Conservation (phyloP, 1,140 invertebrate species). For the Gryon sp. region DNA sequence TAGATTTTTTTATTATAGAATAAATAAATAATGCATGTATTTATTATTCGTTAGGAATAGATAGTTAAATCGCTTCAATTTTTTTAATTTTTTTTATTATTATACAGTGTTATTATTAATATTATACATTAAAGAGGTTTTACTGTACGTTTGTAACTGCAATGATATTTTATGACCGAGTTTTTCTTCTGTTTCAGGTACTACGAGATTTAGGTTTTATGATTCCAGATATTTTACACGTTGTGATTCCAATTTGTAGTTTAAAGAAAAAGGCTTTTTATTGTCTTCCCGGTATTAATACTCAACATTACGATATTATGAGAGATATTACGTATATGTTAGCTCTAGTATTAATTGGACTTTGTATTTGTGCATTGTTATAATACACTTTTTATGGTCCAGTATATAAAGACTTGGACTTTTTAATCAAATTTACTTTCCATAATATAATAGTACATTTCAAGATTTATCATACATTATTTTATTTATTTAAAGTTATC, state of each 20-base stretch:
- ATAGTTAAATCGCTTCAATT: too few species aligned
- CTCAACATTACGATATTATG: slow-evolving; percentile 69
- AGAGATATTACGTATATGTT: slow-evolving; percentile 74
- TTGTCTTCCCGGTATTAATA: slow-evolving; percentile 70
- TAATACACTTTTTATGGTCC: slow-evolving; percentile 46
- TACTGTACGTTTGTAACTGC: too few species aligned
- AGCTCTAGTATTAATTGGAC: slow-evolving; percentile 71
- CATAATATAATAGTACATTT: neutral
- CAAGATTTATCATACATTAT: too few species aligned
- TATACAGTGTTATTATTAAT: too few species aligned
- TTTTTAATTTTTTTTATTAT: too few species aligned
- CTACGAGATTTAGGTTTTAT: slow-evolving; percentile 87
- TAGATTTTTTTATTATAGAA: too few species aligned
- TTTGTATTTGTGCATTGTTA: slow-evolving; percentile 73
- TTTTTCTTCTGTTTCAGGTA: slow-evolving; percentile 81
- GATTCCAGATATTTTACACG: slow-evolving; percentile 86
- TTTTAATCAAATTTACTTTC: neutral
- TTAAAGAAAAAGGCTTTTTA: slow-evolving; percentile 66
- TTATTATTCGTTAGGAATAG: too few species aligned
- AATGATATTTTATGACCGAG: too few species aligned
- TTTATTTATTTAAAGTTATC: too few species aligned
- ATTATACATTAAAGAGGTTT: too few species aligned
- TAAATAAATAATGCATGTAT: too few species aligned
- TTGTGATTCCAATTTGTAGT: slow-evolving; percentile 82
- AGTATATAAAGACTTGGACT: slow-evolving; percentile 4